Base-by-base conservation (phyloP, 2,888 invertebrate species). In the Eristalis arbustorum region DNA sequence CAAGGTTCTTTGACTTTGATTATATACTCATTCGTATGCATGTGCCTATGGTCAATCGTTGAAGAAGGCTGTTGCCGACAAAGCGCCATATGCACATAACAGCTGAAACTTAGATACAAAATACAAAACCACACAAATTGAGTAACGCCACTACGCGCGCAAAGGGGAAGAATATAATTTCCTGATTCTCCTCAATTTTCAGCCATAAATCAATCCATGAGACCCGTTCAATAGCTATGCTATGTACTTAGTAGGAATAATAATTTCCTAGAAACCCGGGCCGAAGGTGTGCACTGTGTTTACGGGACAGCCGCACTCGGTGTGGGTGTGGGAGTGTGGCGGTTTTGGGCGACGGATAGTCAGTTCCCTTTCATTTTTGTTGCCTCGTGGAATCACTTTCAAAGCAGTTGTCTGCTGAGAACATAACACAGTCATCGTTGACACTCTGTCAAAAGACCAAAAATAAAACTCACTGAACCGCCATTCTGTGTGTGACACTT, bases 201-300 rank as follows among this genome's bases (percentile, higher is more conserved):
- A 89, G 87, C 88, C 90, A 92, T 92, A 92, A 92, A 92, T 92
- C 92, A 91, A 91, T 92, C 90, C 59, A 37, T 75, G 78, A 74
- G 87, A 75, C 69, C 49, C 79, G 75, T 83, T 82, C 82, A 72
- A 87, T 82, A 78, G 72, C 66, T 74, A 82, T 83, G 87, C 83
- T 78, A 87, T 87, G 87, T 78, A 87, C 87, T 87, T 87, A 87
- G 77, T 74, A 59, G 66, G 82, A 87, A 78, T 82, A 87, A 83
- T 87, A 82, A 87, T 87, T 78, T 87, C 78, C 74, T 63, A 79
- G 87, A 82, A 82, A 74, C 85, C 78, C 82, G 78, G 83, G 71
- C 77, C 63, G 87, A 87, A 83, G 87, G 87, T 79, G 82, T 66
- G 62, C 63, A 34, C 49, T 37, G 28, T 34, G 49, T 72, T 62